phyloP scores from a whole-genome alignment of 2,113 vertebrate species.

The Salvelinus namaycush region DNA sequence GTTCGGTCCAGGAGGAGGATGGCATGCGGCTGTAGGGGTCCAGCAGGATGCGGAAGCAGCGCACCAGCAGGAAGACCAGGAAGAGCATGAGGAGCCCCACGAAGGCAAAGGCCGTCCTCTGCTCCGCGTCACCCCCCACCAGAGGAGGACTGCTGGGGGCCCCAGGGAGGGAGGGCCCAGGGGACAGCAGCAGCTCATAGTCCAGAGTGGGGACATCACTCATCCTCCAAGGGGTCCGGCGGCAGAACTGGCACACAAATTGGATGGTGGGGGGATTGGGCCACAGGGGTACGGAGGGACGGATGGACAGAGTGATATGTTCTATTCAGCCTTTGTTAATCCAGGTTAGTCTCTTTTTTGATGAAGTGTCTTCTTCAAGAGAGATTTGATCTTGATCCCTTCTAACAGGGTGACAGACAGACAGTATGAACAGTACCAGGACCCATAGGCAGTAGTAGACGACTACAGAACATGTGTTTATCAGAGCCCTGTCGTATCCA shows the following conservation, averaged over 20 bases:
- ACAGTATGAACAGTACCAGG: background rate
- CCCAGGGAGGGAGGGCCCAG: constrained; percentile 73
- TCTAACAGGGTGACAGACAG: constrained; percentile 50
- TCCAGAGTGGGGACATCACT: constrained; percentile 88
- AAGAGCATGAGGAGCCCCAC: constrained; percentile 93
- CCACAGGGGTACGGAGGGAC: background rate
- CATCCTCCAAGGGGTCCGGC: constrained; percentile 81
- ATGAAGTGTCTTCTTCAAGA: constrained; percentile 22
- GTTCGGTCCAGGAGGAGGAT: constrained; percentile 95
- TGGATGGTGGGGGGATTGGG: constrained; percentile 57
- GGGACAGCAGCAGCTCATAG: constrained; percentile 81
- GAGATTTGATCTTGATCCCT: constrained; percentile 40
- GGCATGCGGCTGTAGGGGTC: constrained; percentile 99
- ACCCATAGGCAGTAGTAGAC: constrained; percentile 15
- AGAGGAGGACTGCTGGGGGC: constrained; percentile 65
- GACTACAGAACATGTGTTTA: constrained; percentile 33
- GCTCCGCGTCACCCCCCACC: constrained; percentile 84
- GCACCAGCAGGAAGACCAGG: constrained; percentile 91
- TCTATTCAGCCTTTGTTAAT: constrained; percentile 22
- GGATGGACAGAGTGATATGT: too few species aligned
- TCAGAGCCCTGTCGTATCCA: constrained; percentile 39
- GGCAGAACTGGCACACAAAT: constrained; percentile 72
- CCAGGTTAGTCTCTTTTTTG: constrained; percentile 35
- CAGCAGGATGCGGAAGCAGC: constrained; percentile 95
- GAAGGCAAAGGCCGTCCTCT: constrained; percentile 92